Evolutionary conservation across 1,140 invertebrate genomes (phyloP).

Genomic region (Conus ventricosus): DNA sequence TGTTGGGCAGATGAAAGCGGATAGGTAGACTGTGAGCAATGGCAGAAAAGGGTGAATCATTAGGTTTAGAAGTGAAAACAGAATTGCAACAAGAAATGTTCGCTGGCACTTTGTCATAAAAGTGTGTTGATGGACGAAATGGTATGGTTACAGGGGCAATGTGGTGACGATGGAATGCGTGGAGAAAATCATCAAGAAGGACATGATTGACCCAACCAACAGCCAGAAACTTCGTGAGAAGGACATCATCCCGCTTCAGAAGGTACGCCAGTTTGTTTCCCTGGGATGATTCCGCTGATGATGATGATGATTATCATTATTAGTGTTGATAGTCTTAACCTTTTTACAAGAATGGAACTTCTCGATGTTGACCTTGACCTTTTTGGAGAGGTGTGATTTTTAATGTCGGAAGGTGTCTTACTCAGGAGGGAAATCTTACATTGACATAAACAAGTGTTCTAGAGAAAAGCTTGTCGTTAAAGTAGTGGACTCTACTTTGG

Average conservation of each 20-base stretch:
- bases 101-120: too few species aligned
- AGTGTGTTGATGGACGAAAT: too few species aligned
- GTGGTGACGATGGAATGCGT: constrained; percentile 97
- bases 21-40: too few species aligned
- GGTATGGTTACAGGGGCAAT: constrained; percentile 83
- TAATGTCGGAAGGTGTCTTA: too few species aligned
- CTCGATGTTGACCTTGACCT: neutral
- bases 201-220: constrained; percentile 97
- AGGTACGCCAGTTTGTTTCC: constrained; percentile 78
- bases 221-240: constrained; percentile 90
- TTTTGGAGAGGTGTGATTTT: neutral
- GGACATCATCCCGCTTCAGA: constrained; percentile 94
- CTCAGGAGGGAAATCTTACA: too few species aligned
- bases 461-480: too few species aligned
- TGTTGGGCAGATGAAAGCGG: too few species aligned
- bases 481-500: too few species aligned
- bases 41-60: too few species aligned
- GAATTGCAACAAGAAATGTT: too few species aligned
- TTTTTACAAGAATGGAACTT: too few species aligned
- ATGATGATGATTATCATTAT: neutral
- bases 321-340: neutral
- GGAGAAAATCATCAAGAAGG: constrained; percentile 96
- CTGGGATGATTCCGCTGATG: neutral
- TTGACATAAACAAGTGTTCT: neutral
- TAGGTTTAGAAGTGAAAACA: too few species aligned